Evolutionary conservation across 2,113 vertebrate species (phyloP), one percentile per base, ranked within the genome.

Genomic region (Procapra przewalskii): DNA sequence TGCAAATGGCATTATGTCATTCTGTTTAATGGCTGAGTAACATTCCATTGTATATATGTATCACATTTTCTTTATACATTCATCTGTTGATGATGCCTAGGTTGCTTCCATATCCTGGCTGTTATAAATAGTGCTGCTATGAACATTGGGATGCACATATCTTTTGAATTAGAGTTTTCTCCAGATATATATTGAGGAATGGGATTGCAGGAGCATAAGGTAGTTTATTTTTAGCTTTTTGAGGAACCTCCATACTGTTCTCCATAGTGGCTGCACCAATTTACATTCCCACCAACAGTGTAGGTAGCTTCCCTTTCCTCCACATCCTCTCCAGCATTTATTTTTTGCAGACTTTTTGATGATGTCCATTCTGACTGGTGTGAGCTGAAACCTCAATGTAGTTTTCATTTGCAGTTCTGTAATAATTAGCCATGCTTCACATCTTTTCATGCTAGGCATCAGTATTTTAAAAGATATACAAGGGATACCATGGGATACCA

Each of bases 391-490:
- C 50, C 33, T 83, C 80, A 36, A 17, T 82, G 19, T 54, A 54
- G 19, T 25, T 54, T 54, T 54, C 11, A 83, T 83, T 54, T 83
- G 10, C 50, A 83, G 33, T 36, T 83, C 31, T 54, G 19, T 83
- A 54, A 36, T 83, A 83, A 83, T 83, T 83, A 83, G 50, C 33
- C 17, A n/a, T 54, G 33, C n/a, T 83, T 11, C 12, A 7, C 33
- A 36, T 83, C 50, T 23, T 83, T 54, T 54, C 31, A n/a, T 54
- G 19, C 7, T 36, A 96, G 21, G 5, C 14, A 79, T 29, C 33
- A 62, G 9, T 64, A 19, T 75, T 95, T 67, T 54, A 27, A 90
- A 89, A 91, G 54, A 45, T 80, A 90, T 57, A 9, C 57, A 52
- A 45, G 17, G 29, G 19, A 48, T 84, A 14, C 10, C 31, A n/a